phyloP scores from a whole-genome alignment of 2,888 invertebrate species.

The Epinotia nisella region DNA sequence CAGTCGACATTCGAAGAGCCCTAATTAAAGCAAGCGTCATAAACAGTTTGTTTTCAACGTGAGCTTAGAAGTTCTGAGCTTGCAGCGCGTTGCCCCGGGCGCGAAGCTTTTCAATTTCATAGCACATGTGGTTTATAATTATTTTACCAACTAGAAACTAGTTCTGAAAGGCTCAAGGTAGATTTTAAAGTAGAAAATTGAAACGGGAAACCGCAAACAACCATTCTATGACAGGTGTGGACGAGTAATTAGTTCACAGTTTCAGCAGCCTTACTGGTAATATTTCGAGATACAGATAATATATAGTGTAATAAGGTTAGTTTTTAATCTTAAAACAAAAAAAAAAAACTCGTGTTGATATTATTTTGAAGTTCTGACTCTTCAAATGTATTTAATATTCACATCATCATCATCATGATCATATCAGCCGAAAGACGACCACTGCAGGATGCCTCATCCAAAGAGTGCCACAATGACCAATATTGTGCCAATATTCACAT shows the following conservation, averaged over 20 bases:
- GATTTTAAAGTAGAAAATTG: slow-evolving; percentile 6
- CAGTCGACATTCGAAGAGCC: background rate
- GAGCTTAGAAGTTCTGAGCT: slow-evolving; percentile 19
- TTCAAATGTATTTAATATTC: too few species aligned
- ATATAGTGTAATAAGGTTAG: too few species aligned
- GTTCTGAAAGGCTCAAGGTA: slow-evolving; percentile 1
- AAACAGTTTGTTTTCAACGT: background rate
- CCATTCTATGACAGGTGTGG: background rate
- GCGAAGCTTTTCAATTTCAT: slow-evolving; percentile 38
- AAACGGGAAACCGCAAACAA: background rate
- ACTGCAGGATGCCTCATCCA: too few species aligned
- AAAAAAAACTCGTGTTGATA: too few species aligned
- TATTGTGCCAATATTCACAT: too few species aligned
- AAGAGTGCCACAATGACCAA: too few species aligned
- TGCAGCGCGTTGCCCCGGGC: slow-evolving; percentile 7
- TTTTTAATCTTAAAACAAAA: too few species aligned
- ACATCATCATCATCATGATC: too few species aligned
- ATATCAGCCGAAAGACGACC: too few species aligned
- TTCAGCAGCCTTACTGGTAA: background rate
- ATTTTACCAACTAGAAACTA: slow-evolving; percentile 30
- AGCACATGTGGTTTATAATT: slow-evolving; percentile 25
- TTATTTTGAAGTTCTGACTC: too few species aligned
- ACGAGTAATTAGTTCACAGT: background rate
- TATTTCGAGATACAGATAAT: too few species aligned
- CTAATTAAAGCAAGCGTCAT: background rate